phyloP scores from a whole-genome alignment of 2,797 vertebrate species.

The Perodicticus potto region DNA sequence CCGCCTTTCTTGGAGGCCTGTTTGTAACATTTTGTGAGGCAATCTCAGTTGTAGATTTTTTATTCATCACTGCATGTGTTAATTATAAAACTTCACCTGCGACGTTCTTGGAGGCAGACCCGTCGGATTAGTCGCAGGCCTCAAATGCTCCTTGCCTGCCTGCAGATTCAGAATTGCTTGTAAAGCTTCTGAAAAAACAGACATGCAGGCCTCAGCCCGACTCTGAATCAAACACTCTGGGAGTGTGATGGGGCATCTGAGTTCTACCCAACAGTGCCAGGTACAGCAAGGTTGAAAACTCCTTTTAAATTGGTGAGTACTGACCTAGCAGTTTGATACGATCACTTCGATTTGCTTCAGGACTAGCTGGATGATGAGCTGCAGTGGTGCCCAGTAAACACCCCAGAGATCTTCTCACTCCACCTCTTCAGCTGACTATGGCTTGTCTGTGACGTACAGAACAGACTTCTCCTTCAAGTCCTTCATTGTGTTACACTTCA shows the following conservation, averaged over 20 bases:
- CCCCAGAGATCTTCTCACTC: not conserved
- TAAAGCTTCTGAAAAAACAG: not conserved
- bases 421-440: too few species aligned
- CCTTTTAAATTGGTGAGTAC: not conserved
- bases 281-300: too few species aligned
- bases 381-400: too few species aligned
- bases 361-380: not conserved
- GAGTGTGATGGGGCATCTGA: too few species aligned
- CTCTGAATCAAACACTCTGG: not conserved
- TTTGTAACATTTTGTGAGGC: not conserved
- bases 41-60: not conserved
- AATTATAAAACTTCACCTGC: not conserved
- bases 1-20: not conserved
- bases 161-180: not conserved
- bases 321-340: not conserved
- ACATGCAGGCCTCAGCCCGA: too few species aligned
- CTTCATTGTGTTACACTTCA: not conserved
- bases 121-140: accelerated
- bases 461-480: not conserved
- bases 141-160: not conserved
- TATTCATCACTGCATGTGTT: not conserved
- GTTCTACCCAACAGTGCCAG: too few species aligned
- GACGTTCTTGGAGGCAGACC: not conserved
- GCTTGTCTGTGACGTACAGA: not conserved
- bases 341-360: not conserved